These are phyloP conservation scores for Carassius carassius DNA, from an alignment of 2,113 vertebrate genomes.

Conservation along the genomic window DNA sequence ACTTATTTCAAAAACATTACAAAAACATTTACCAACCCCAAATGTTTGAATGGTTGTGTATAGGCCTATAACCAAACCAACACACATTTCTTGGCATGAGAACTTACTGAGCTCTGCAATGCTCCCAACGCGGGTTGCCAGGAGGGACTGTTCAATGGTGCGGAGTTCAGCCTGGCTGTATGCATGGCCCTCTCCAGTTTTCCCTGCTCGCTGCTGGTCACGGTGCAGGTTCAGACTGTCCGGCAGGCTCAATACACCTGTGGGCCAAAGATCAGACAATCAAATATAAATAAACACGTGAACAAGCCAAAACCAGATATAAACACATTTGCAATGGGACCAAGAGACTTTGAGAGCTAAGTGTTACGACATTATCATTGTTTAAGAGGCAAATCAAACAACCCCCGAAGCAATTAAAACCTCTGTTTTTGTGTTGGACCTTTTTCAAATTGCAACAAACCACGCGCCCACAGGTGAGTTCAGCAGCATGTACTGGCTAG, in stretches of 20 bases:
- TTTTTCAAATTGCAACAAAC: constrained; percentile 26
- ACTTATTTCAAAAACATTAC: too few species aligned
- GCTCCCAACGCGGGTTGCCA: constrained; percentile 93
- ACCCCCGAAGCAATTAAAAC: constrained; percentile 37
- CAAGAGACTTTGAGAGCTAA: neutral
- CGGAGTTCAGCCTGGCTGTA: constrained; percentile 92
- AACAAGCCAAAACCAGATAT: neutral
- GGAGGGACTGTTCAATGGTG: constrained; percentile 91
- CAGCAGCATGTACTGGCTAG: constrained; percentile 28
- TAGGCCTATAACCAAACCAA: neutral
- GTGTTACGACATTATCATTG: constrained; percentile 22
- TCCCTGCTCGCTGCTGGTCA: constrained; percentile 85
- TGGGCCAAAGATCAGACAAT: neutral
- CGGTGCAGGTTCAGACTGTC: constrained; percentile 92
- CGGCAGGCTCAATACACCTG: constrained; percentile 92
- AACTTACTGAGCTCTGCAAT: constrained; percentile 95
- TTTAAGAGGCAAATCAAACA: constrained; percentile 17
- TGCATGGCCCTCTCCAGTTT: constrained; percentile 81
- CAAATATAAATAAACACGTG: neutral
- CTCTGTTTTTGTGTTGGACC: constrained; percentile 37
- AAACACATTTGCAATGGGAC: neutral
- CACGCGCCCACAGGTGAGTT: constrained; percentile 53
- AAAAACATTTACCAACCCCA: too few species aligned
- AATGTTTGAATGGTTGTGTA: too few species aligned
- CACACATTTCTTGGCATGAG: neutral